Evolutionary conservation across 1,140 invertebrate genomes (phyloP).

Genomic region (Stegodyphus mimosarum): DNA sequence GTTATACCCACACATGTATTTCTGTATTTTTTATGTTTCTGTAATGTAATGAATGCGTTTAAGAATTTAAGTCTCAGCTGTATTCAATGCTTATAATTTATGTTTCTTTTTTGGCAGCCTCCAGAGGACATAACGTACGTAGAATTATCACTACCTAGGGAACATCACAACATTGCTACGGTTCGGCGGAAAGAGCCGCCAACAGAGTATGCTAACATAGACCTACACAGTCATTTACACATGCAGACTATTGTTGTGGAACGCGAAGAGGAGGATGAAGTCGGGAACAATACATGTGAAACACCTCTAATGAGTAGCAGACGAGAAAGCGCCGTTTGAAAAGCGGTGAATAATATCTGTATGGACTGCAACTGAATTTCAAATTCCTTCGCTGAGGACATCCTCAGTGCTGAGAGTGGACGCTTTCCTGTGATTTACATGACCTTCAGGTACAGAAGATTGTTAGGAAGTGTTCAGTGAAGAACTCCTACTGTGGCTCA

Average conservation of each 20-base stretch:
- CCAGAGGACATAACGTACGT: conserved; percentile 59
- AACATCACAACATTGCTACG: conserved; percentile 20
- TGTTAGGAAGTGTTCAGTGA: too few relatives aligned
- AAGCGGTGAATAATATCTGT: too few relatives aligned
- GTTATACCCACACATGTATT: too few relatives aligned
- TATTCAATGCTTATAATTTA: not conserved
- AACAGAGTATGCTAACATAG: conserved; percentile 59
- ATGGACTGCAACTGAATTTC: too few relatives aligned
- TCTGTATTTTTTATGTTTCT: too few relatives aligned
- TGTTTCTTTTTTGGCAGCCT: conserved; percentile 2
- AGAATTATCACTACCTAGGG: conserved; percentile 51
- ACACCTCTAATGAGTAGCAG: conserved; percentile 58
- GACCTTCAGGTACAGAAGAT: too few relatives aligned
- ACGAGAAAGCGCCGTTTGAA: conserved; percentile 58
- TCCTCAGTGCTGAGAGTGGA: too few relatives aligned
- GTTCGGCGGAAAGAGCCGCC: conserved; percentile 53
- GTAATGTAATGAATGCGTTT: too few relatives aligned
- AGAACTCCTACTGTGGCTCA: too few relatives aligned
- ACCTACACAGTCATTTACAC: conserved; percentile 50
- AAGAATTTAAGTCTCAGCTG: not conserved
- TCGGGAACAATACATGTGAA: conserved; percentile 52
- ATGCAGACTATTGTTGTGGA: conserved; percentile 45
- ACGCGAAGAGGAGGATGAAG: conserved; percentile 53
- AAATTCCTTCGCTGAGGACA: too few relatives aligned
- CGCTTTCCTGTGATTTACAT: too few relatives aligned